Base-by-base conservation (phyloP, 2,113 vertebrate species). In the Entomyzon cyanotis region DNA sequence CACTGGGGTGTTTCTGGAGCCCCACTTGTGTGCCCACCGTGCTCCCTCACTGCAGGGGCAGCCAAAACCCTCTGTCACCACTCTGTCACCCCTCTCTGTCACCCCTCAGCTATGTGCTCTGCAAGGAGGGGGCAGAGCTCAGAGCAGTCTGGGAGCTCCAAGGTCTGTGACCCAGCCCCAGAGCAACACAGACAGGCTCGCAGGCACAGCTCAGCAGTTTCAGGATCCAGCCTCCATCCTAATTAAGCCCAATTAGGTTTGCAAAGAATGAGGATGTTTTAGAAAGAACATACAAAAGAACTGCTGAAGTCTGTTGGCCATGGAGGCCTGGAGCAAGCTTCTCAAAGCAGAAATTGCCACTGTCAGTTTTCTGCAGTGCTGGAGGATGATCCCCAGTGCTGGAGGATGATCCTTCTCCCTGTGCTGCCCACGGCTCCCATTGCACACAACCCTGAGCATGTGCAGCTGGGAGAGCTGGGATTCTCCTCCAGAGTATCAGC, bases 361-460 rank as follows among this genome's bases (percentile, higher is more conserved):
- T 47, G 33, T 19, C 37, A 31, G 15, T 41, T 15, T 18, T 25
- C 22, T 0, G 1, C 27, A 46, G 47, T 19, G 55, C 55, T 68
- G 78, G 30, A 60, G 53, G 70, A 47, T 47, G 55, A 65, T 11
- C 55, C 55, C n/a, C 27, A 46, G 47, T 19, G 55, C 55, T 68
- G 78, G 30, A 60, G 53, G 70, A 47, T 47, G 55, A 65, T 11
- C 55, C 55, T 0, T 2, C 47, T 30, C 28, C 35, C 1, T 9
- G 31, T 8, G 27, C 68, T 42, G 78, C 44, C 42, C 33, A 21
- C 2, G 0, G 11, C 31, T 35, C 33, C 47, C 50, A 10, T 8
- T 1, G 1, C 42, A 8, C 41, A 3, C 22, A 71, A 2, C 14
- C 6, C 56, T 0, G 6, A 50, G 10, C 44, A 24, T 0, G 2